Percentiles rank a stretch among this genome's conserved stretches.
Evolutionary conservation across 1,140 invertebrate genomes (phyloP).

Genomic region (Drosophila santomea): DNA sequence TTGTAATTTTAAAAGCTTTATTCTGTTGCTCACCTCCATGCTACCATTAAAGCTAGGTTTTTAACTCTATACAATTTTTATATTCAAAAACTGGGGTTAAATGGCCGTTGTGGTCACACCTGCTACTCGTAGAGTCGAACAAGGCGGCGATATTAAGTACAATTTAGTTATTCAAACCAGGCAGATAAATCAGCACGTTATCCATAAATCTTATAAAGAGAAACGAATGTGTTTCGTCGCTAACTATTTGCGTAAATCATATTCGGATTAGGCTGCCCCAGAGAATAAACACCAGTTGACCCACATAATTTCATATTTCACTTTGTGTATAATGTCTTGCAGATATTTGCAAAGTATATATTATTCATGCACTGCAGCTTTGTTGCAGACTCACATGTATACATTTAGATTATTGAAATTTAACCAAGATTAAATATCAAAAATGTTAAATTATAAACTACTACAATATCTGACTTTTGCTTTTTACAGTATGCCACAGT

Average conservation of each 20-base stretch:
- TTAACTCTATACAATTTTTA: no score
- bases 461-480: background rate
- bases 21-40: no score
- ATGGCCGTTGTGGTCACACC: no score
- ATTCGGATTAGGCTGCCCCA: background rate
- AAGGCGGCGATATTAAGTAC: background rate
- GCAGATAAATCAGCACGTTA: background rate
- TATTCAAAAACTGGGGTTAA: no score
- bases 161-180: constrained; percentile 16
- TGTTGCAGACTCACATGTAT: no score
- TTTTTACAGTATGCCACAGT: background rate
- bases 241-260: constrained; percentile 1
- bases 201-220: constrained; percentile 1
- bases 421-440: no score
- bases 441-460: background rate
- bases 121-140: background rate
- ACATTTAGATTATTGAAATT: no score
- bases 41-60: no score
- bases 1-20: background rate
- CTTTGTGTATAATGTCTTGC: background rate
- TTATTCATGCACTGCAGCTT: no score
- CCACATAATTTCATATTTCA: background rate
- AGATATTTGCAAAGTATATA: background rate
- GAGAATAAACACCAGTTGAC: background rate
- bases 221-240: background rate